Evolutionary conservation across 2,113 vertebrate genomes (phyloP).

Genomic region (Cathartes aura): DNA sequence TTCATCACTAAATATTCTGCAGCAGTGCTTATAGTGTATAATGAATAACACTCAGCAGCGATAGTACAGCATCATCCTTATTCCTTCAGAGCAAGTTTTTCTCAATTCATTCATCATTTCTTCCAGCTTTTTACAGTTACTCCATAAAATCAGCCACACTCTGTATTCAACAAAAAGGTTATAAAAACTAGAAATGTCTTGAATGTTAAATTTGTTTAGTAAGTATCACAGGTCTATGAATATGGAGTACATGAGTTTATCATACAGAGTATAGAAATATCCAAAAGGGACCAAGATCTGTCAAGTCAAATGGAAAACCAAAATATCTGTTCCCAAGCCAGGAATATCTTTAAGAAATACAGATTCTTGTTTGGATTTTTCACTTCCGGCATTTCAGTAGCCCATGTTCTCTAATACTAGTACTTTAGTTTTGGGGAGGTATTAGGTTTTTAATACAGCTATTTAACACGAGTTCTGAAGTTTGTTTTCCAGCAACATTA

Average conservation of each 20-base stretch:
- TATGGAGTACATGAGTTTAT: background rate
- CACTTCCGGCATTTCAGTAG: background rate
- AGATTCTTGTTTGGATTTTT: background rate
- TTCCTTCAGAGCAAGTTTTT: conserved; percentile 16
- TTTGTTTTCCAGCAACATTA: background rate
- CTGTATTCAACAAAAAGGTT: conserved; percentile 13
- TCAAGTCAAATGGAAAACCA: background rate
- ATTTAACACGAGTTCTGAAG: background rate
- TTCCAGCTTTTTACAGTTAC: conserved; percentile 17
- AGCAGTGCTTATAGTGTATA: conserved; percentile 16
- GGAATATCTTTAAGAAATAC: background rate
- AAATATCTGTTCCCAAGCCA: background rate
- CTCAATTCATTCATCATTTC: conserved; percentile 37
- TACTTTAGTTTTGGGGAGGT: background rate
- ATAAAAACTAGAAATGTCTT: conserved; percentile 34
- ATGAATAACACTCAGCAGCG: conserved; percentile 42
- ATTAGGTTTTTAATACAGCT: background rate
- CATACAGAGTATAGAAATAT: background rate
- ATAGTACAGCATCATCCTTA: conserved; percentile 30
- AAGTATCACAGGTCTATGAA: background rate
- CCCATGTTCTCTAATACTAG: background rate
- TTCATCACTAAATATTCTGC: conserved; percentile 44
- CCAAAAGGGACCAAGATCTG: background rate
- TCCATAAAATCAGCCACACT: conserved; percentile 27
- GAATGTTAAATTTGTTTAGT: conserved; percentile 34